These are phyloP conservation scores for Phaedon cochleariae DNA, from an alignment of 2,888 invertebrate genomes.

Conservation along the genomic window DNA sequence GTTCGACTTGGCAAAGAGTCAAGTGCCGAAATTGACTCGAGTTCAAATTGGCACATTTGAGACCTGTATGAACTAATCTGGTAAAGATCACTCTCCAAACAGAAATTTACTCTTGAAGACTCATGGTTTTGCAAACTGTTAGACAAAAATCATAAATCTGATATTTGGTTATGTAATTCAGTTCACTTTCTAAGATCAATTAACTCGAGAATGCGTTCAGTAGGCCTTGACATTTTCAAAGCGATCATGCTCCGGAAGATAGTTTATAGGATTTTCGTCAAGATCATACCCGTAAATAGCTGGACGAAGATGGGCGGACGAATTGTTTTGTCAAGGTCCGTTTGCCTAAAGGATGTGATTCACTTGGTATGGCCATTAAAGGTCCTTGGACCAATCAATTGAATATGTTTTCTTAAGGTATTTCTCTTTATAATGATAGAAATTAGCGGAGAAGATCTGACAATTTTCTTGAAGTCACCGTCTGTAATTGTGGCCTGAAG, in stretches of 20 bases:
- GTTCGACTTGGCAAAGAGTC: too few relatives aligned
- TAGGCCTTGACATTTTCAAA: conserved; percentile 15
- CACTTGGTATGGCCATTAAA: background rate
- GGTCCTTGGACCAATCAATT: background rate
- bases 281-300: background rate
- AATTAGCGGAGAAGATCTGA: background rate
- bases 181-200: conserved; percentile 5
- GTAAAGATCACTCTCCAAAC: too few relatives aligned
- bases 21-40: too few relatives aligned
- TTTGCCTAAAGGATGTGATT: background rate
- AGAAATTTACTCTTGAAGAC: too few relatives aligned
- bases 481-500: background rate
- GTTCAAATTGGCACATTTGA: too few relatives aligned
- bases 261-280: background rate
- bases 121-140: too few relatives aligned
- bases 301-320: background rate
- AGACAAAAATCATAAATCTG: too few relatives aligned
- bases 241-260: conserved; percentile 16
- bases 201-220: conserved; percentile 7
- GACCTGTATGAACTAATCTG: too few relatives aligned
- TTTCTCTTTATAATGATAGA: background rate
- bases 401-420: background rate
- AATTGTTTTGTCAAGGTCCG: background rate
- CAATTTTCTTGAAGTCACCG: background rate
- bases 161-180: conserved; percentile 24